Percentiles rank a stretch among this genome's conserved stretches.
Evolutionary conservation across 2,797 vertebrate species (phyloP).

Genomic region (Lacerta bilineata): DNA sequence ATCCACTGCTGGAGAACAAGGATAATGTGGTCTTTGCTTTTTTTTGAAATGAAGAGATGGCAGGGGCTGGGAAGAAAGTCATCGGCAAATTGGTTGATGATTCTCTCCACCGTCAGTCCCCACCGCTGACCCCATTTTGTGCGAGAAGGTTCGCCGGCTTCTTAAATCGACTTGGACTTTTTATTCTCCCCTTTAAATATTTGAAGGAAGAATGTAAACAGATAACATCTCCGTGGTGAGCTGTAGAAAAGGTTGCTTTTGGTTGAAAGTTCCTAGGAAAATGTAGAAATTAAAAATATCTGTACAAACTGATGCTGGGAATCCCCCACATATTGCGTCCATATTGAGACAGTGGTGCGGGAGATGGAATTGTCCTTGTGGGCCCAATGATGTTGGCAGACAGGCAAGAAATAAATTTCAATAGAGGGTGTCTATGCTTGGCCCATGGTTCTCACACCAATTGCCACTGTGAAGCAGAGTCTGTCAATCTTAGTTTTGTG

Average conservation of each 20-base stretch:
- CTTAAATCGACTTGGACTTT: constrained; percentile 25
- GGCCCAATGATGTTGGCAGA: not conserved
- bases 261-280: constrained; percentile 12
- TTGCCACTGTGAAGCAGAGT: not conserved
- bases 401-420: not conserved
- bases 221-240: not conserved
- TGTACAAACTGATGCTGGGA: constrained; percentile 1
- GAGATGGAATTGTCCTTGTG: not conserved
- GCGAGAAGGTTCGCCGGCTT: not conserved
- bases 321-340: not conserved
- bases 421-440: too few relatives aligned
- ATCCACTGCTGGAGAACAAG: constrained; percentile 68
- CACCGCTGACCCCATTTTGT: not conserved
- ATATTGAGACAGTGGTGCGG: not conserved
- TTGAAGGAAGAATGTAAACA: constrained; percentile 33
- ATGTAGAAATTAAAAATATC: constrained; percentile 21
- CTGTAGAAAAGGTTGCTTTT: constrained; percentile 9
- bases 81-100: constrained; percentile 52
- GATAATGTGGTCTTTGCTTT: constrained; percentile 62
- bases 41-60: constrained; percentile 63
- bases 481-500: too few relatives aligned
- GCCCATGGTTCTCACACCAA: not conserved
- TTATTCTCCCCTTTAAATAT: constrained; percentile 28
- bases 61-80: constrained; percentile 55
- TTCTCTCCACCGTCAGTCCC: constrained; percentile 45